phyloP scores from a whole-genome alignment of 1,140 invertebrate genomes.

The Chelonus insularis region DNA sequence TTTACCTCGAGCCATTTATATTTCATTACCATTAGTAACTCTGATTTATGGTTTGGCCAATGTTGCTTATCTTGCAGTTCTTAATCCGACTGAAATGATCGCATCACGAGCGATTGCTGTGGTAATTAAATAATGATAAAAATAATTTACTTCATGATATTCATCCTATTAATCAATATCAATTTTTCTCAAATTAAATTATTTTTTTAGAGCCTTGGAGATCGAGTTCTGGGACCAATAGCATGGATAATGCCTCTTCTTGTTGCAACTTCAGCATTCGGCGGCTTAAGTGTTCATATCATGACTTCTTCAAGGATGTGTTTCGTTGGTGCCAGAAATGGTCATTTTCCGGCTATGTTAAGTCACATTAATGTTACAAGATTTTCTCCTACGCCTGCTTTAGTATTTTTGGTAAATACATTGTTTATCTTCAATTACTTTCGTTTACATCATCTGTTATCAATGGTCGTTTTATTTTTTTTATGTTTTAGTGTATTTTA shows the following conservation, averaged over 20 bases:
- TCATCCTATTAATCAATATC: no score
- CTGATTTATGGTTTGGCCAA: constrained; percentile 91
- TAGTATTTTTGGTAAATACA: constrained; percentile 78
- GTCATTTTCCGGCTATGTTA: constrained; percentile 83
- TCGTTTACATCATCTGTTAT: not conserved
- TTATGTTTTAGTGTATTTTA: constrained; percentile 69
- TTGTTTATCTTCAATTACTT: no score
- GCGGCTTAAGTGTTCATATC: constrained; percentile 85
- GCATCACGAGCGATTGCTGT: constrained; percentile 92
- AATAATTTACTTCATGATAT: no score
- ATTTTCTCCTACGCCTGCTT: constrained; percentile 82
- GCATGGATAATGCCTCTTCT: constrained; percentile 81
- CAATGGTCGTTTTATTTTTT: constrained; percentile 30
- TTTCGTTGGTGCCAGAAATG: constrained; percentile 88
- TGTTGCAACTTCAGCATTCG: constrained; percentile 84
- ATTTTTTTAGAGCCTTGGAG: constrained; percentile 77
- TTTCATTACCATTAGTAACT: constrained; percentile 90
- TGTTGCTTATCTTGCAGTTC: constrained; percentile 89
- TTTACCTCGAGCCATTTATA: constrained; percentile 90
- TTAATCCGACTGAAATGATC: constrained; percentile 80
- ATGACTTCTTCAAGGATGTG: constrained; percentile 90
- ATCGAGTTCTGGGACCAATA: constrained; percentile 70
- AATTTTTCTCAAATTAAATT: no score
- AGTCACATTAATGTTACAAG: constrained; percentile 82
- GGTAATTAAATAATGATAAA: constrained; percentile 64